phyloP scores from a whole-genome alignment of 2,888 invertebrate genomes.

The Melanostoma scalare region DNA sequence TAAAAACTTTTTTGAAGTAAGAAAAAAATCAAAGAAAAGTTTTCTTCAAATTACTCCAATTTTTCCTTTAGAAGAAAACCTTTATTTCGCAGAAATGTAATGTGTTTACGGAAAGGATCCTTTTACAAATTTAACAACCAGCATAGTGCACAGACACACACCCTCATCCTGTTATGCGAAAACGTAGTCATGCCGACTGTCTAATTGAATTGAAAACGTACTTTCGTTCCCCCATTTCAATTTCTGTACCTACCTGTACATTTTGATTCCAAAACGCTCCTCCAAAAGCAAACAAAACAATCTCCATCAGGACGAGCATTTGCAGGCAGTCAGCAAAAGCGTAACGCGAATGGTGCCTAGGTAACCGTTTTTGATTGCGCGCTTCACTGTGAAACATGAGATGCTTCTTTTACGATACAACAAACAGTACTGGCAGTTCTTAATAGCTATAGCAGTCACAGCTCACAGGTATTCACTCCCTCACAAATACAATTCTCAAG shows the following conservation, averaged over 20 bases:
- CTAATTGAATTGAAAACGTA: constrained; percentile 67
- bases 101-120: constrained; percentile 20
- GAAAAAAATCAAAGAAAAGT: too few species aligned
- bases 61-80: too few species aligned
- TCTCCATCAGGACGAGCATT: constrained; percentile 7
- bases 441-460: constrained; percentile 18
- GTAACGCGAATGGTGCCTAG: constrained; percentile 38
- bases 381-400: constrained; percentile 65
- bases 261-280: constrained; percentile 26
- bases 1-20: too few species aligned
- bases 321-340: constrained; percentile 1
- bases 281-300: constrained; percentile 15
- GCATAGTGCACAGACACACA: neutral
- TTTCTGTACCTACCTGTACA: neutral
- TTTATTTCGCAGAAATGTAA: neutral
- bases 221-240: constrained; percentile 30
- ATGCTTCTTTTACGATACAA: constrained; percentile 48
- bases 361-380: constrained; percentile 67
- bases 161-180: neutral
- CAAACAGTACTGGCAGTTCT: constrained; percentile 23
- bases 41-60: too few species aligned
- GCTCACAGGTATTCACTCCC: constrained; percentile 41
- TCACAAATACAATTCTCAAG: constrained; percentile 7
- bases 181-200: constrained; percentile 61
- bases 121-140: constrained; percentile 10